Conservation (phyloP, 2,888 invertebrate species). For the Congeria kusceri region DNA sequence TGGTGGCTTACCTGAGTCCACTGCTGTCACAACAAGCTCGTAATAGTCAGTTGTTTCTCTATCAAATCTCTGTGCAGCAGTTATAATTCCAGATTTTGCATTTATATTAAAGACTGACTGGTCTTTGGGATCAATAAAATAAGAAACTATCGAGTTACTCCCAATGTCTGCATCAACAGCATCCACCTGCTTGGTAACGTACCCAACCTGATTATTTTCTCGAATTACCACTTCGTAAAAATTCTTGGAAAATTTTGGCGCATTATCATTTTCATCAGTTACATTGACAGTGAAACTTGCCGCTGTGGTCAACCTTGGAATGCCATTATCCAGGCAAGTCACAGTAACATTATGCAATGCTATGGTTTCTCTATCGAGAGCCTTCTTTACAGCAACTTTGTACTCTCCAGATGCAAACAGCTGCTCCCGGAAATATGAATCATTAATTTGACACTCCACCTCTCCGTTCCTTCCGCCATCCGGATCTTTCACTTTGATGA, state of each 20-base stretch:
- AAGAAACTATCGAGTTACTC: slow-evolving; percentile 69
- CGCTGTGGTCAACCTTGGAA: slow-evolving; percentile 56
- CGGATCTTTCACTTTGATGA: slow-evolving; percentile 73
- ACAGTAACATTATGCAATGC: slow-evolving; percentile 64
- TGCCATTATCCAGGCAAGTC: slow-evolving; percentile 69
- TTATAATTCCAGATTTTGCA: slow-evolving; percentile 72
- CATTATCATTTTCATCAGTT: slow-evolving; percentile 95
- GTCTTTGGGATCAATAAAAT: slow-evolving; percentile 58
- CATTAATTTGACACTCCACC: slow-evolving; percentile 68
- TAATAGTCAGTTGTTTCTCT: slow-evolving; percentile 70
- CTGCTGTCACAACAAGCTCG: slow-evolving; percentile 71
- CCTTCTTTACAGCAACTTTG: slow-evolving; percentile 63
- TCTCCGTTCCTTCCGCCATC: slow-evolving; percentile 79
- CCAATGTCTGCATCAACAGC: slow-evolving; percentile 73
- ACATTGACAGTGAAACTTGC: slow-evolving; percentile 86
- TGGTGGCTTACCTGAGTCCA: slow-evolving; percentile 72
- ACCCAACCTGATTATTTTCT: slow-evolving; percentile 72
- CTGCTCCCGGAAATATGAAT: slow-evolving; percentile 68
- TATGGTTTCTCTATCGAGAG: slow-evolving; percentile 65
- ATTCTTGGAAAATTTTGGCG: slow-evolving; percentile 90
- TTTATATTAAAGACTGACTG: slow-evolving; percentile 68
- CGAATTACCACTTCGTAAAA: slow-evolving; percentile 65
- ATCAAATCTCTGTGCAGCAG: slow-evolving; percentile 72
- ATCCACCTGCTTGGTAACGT: slow-evolving; percentile 67
- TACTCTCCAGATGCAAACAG: slow-evolving; percentile 68